Evolutionary conservation across 2,113 vertebrate species (phyloP).

Genomic region (Synodontis membranacea): DNA sequence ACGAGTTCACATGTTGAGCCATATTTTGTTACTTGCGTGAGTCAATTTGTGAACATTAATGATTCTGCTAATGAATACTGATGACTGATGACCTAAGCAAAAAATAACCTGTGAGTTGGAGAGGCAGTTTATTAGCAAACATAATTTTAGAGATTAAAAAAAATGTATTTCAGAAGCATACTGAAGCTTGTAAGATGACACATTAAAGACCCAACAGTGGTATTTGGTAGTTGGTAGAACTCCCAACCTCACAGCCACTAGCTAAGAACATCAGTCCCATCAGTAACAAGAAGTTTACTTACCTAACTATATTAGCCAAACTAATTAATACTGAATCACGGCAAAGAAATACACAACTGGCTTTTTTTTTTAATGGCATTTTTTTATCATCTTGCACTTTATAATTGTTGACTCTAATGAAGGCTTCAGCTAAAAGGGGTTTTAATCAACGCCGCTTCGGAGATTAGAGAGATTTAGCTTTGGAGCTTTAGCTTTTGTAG

Average conservation of each 20-base stretch:
- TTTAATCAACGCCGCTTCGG: neutral
- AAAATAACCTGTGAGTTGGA: neutral
- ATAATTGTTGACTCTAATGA: constrained; percentile 9
- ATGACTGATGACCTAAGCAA: neutral
- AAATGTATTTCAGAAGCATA: neutral
- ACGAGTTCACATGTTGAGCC: neutral
- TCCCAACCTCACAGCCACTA: neutral
- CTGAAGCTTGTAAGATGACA: neutral
- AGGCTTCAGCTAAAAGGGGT: constrained; percentile 6
- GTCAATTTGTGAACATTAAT: neutral
- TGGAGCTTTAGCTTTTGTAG: neutral
- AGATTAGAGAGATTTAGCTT: constrained; percentile 27
- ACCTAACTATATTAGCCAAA: neutral
- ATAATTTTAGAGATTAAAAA: neutral
- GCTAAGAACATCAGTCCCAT: neutral
- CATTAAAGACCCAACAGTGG: neutral
- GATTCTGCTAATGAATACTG: neutral
- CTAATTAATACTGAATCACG: neutral
- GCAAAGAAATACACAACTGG: neutral
- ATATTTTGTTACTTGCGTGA: neutral
- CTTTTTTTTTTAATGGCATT: neutral
- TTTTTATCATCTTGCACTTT: neutral
- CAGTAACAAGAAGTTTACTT: neutral
- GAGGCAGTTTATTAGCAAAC: neutral
- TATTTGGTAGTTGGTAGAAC: neutral